A percentile compares a stretch with the other conserved stretches of the same genome.
phyloP scores from a whole-genome alignment of 2,888 invertebrate genomes.

The Drosophila eohydei region DNA sequence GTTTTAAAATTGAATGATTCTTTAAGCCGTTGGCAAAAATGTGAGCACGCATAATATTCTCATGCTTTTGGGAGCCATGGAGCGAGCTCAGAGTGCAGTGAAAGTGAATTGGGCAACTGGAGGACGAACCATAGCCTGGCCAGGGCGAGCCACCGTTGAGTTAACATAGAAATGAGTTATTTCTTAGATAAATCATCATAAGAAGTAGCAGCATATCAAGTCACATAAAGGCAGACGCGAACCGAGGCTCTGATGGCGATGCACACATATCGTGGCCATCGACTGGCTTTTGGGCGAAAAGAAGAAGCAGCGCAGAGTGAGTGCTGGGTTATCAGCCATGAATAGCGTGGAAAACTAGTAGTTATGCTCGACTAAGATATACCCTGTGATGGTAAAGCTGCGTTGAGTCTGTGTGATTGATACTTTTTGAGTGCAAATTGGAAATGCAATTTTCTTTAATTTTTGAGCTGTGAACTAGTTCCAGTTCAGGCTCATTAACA shows the following conservation, averaged over 20 bases:
- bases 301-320: neutral
- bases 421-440: no score
- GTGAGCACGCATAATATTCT: neutral
- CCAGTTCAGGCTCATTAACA: neutral
- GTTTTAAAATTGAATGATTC: neutral
- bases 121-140: neutral
- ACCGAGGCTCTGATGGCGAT: neutral
- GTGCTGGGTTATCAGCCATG: neutral
- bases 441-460: neutral
- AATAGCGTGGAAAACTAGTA: neutral
- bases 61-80: neutral
- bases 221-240: slow-evolving; percentile 1
- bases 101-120: slow-evolving; percentile 16
- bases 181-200: slow-evolving; percentile 48
- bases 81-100: neutral
- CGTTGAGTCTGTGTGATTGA: no score
- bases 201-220: slow-evolving; percentile 2
- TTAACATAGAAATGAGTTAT: slow-evolving; percentile 69
- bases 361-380: neutral
- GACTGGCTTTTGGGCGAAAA: slow-evolving; percentile 2
- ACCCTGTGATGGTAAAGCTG: neutral
- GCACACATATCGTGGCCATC: neutral
- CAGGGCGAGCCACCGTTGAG: slow-evolving; percentile 18
- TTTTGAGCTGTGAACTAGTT: neutral
- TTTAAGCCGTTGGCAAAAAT: neutral